Evolutionary conservation across 2,797 vertebrate species (phyloP), one percentile per base, ranked within the genome.

Genomic region (Microctenopoma steveboyesi): DNA sequence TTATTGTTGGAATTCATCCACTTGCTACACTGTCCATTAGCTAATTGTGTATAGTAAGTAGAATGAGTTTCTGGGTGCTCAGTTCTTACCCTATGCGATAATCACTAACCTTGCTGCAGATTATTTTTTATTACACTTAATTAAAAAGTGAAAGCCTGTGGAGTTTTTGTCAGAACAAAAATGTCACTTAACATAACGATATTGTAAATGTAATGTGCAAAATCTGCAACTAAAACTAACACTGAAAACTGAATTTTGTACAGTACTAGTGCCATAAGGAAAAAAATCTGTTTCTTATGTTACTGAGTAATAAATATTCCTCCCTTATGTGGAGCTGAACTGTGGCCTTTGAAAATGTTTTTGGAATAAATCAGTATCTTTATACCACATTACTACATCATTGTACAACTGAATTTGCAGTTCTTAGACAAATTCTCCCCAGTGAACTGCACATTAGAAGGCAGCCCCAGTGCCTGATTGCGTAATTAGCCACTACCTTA

Each of bases 401-500:
- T 49, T 61, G 57, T 9, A 54, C 5, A 5, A 47, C 33, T 15
- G 30, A 62, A 18, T 64, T 68, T 61, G 27, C 45, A 40, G 2
- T 43, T 61, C 18, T 64, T 12, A 11, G 35, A 64, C 27, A 54
- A 63, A 78, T 59, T 48, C 40, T 69, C 14, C 22, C 16, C 13
- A 48, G 15, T 60, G 43, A 74, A 64, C 28, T 68, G 54, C 10
- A 1, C 3, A 2, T 67, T 5, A 42, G 39, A 66, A 65, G 42
- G 57, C 37, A 64, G 71, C 58, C 30, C 28, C n/a, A 51, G 18
- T 58, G 48, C 70, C 52, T 60, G n/a, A 69, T 65, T 74, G 55
- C 5, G 45, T 80, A 80, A 84, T 85, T 80, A 86, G 27, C 30
- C 14, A 43, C 50, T 63, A 72, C 75, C 64, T 72, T 69, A 75